Base-by-base conservation (phyloP, 2,888 invertebrate species). In the Tortricodes alternella region DNA sequence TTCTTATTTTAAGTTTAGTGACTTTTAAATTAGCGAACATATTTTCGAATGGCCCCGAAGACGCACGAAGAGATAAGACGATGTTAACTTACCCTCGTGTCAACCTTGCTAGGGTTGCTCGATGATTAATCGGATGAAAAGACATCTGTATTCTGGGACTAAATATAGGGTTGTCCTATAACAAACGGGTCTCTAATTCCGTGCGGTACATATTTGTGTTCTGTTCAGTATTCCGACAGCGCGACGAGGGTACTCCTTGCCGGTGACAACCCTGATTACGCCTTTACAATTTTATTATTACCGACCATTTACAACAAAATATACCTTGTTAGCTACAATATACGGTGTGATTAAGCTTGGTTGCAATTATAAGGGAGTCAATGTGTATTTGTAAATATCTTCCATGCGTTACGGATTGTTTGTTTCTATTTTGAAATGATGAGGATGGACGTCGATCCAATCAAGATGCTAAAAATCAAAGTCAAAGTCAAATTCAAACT, bases 221-320 rank as follows among this genome's bases (percentile, higher is more conserved):
- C 52, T 37, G 38, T 32, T 53, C 53, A 39, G 53, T 53, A 53
- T 46, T 46, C 46, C 23, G 53, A 53, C 44, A 44, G 35, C 21
- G 24, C 37, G 38, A 56, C 37, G 38, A 56, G 57, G 57, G 57
- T 57, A 9, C 35, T 38, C 32, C 53, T 51, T 51, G 57, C 38
- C 34, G 32, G 38, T 57, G 57, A 57, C 57, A 57, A 16, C 44
- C 24, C 51, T 39, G 57, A 57, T 57, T 57, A 57, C 39, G 46
- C 39, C 21, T 39, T 24, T 16, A 39, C 53, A 53, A 46, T 16
- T 29, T 46, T 34, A 11, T 6, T 9, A 23, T 32, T 52, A 8
- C 32, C 16, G 23, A 2, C 13, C 2, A 5, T 5, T n/a, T 9
- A n/a, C 16, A 3, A 3, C 16, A 2, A 27, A 35, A 37, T n/a